Percentiles rank a stretch among this genome's conserved stretches.
phyloP scores from a whole-genome alignment of 2,888 invertebrate genomes.

The Pteria penguin region DNA sequence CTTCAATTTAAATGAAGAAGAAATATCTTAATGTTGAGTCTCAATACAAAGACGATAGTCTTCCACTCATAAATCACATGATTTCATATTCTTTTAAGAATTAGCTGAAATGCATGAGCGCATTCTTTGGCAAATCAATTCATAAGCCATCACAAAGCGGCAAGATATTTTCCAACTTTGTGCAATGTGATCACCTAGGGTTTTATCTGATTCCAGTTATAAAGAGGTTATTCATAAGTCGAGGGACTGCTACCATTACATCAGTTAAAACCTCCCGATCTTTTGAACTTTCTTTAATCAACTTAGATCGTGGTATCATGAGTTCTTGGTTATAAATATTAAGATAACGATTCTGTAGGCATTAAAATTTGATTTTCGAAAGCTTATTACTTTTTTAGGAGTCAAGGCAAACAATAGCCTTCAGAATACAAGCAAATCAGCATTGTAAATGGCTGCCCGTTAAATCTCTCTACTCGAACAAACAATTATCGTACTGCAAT shows the following conservation, averaged over 20 bases:
- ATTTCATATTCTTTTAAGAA: neutral
- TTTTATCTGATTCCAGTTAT: neutral
- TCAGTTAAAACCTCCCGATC: neutral
- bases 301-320: neutral
- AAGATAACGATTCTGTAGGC: neutral
- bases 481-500: too few species aligned
- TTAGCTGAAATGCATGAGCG: neutral
- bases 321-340: neutral
- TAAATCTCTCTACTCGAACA: too few species aligned
- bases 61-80: neutral
- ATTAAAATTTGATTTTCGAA: neutral
- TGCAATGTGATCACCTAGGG: neutral
- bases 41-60: neutral
- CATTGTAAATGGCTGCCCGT: too few species aligned
- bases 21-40: neutral
- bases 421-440: too few species aligned
- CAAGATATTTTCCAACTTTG: neutral
- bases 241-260: neutral
- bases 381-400: neutral
- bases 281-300: conserved; percentile 1
- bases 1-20: neutral
- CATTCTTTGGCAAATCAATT: neutral
- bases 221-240: neutral
- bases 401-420: neutral
- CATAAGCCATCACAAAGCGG: neutral